phyloP scores from a whole-genome alignment of 2,888 invertebrate genomes.

The Tinea pellionella region DNA sequence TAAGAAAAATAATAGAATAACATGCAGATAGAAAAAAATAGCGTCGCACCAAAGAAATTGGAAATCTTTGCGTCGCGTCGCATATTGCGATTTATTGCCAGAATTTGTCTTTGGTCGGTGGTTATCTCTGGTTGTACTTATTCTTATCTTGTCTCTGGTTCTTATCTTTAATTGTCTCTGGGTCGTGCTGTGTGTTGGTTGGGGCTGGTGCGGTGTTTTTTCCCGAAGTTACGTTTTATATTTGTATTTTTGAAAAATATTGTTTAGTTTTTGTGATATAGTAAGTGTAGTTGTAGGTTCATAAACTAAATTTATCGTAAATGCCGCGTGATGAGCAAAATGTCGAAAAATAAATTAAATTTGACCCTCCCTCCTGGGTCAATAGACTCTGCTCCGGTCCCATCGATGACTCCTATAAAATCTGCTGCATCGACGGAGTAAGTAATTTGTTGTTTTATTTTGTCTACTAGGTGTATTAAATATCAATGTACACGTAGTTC shows the following conservation, averaged over 20 bases:
- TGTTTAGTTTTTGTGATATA: slow-evolving; percentile 10
- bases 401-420: slow-evolving; percentile 69
- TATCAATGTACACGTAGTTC: too few species aligned
- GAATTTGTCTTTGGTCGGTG: too few species aligned
- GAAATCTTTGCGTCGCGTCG: too few species aligned
- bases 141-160: too few species aligned
- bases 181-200: too few species aligned
- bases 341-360: slow-evolving; percentile 94
- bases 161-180: too few species aligned
- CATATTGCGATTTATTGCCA: too few species aligned
- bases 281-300: neutral
- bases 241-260: slow-evolving; percentile 16
- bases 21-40: too few species aligned
- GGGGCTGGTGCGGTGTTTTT: neutral
- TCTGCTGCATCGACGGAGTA: slow-evolving; percentile 69
- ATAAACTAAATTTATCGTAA: slow-evolving; percentile 17
- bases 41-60: too few species aligned
- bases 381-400: slow-evolving; percentile 78
- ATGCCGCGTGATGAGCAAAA: slow-evolving; percentile 67
- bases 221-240: slow-evolving; percentile 23
- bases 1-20: too few species aligned
- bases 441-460: neutral
- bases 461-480: neutral
- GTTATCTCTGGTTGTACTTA: too few species aligned
- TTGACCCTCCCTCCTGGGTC: slow-evolving; percentile 91